These are phyloP conservation scores for Macrophya alboannulata DNA, from an alignment of 2,888 invertebrate genomes.

Conservation along the genomic window DNA sequence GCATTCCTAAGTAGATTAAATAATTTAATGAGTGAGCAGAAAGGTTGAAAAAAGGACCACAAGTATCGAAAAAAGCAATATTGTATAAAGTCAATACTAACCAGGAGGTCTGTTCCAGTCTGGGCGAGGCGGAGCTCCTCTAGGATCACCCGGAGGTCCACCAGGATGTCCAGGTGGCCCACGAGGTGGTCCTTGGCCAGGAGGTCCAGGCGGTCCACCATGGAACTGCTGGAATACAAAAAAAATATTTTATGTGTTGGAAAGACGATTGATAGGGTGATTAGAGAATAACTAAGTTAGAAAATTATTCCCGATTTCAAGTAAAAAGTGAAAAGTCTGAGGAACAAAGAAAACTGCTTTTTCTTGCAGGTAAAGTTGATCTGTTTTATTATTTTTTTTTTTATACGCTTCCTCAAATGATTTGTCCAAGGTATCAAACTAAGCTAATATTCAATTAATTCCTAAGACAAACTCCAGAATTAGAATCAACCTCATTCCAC, in stretches of 20 bases:
- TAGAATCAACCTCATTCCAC: background rate
- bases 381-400: background rate
- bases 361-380: background rate
- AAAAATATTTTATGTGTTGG: conserved; percentile 42
- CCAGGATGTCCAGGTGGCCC: conserved; percentile 82
- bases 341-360: background rate
- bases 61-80: background rate
- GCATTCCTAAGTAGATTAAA: conserved; percentile 81
- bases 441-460: background rate
- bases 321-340: background rate
- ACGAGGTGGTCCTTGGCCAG: conserved; percentile 80
- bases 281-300: conserved; percentile 36
- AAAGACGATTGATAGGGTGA: conserved; percentile 47
- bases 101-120: conserved; percentile 90
- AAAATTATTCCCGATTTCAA: conserved; percentile 30
- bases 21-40: conserved; percentile 60
- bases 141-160: conserved; percentile 84
- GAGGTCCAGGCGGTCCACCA: conserved; percentile 83
- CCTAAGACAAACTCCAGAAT: background rate
- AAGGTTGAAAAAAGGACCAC: conserved; percentile 54
- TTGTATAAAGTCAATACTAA: conserved; percentile 64
- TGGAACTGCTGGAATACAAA: conserved; percentile 79
- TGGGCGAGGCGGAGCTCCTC: conserved; percentile 83
- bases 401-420: background rate
- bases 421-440: background rate